Percentiles rank a stretch among this genome's conserved stretches.
Conservation (phyloP, 2,888 invertebrate genomes). For the Platypus cylindrus region DNA sequence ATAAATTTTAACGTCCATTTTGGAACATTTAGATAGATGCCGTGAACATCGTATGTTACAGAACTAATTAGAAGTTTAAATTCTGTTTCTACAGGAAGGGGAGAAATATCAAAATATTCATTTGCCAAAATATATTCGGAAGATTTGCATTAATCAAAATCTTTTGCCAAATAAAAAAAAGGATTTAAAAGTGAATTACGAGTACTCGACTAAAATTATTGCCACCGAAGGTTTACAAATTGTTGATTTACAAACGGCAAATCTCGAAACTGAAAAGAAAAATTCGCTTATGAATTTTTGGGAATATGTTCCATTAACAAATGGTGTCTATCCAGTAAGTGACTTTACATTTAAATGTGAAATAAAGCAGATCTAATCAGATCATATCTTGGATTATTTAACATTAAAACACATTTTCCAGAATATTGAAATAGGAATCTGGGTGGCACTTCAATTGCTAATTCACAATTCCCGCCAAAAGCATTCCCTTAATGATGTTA, state of each 20-base stretch:
- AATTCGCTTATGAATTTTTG: constrained; percentile 25
- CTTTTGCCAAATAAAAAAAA: constrained; percentile 23
- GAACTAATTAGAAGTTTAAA: too few relatives aligned
- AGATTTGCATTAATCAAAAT: constrained; percentile 34
- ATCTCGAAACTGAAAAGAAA: constrained; percentile 21
- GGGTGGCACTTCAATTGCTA: constrained; percentile 26
- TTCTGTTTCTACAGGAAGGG: constrained; percentile 23
- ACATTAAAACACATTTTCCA: too few relatives aligned
- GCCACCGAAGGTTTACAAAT: constrained; percentile 29
- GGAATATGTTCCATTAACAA: constrained; percentile 26
- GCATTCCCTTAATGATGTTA: constrained; percentile 22
- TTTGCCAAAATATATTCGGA: constrained; percentile 51
- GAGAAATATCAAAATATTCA: constrained; percentile 55
- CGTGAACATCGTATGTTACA: too few relatives aligned
- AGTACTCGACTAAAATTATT: constrained; percentile 28
- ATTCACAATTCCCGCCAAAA: constrained; percentile 23
- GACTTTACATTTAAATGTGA: background rate
- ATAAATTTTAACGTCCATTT: too few relatives aligned
- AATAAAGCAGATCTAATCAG: too few relatives aligned
- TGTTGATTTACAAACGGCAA: constrained; percentile 23
- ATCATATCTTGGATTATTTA: too few relatives aligned
- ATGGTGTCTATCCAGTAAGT: constrained; percentile 19
- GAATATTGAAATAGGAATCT: constrained; percentile 28
- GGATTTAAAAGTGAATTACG: constrained; percentile 25
- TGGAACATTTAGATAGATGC: too few relatives aligned